Evolutionary conservation across 2,888 invertebrate species (phyloP).

Genomic region (Dione juno): DNA sequence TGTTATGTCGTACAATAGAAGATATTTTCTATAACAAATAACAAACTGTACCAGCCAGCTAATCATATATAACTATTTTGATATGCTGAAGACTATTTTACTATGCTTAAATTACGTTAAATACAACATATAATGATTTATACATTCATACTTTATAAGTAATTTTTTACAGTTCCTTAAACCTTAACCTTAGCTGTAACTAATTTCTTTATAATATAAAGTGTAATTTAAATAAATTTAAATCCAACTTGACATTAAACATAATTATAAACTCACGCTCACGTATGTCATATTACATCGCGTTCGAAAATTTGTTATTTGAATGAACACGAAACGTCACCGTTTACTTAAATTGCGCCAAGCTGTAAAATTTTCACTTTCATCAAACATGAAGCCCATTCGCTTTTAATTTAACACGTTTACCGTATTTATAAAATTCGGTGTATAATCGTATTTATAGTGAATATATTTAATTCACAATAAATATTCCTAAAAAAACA

Average conservation of each 20-base stretch:
- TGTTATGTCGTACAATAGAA: constrained; percentile 58
- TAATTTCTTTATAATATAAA: constrained; percentile 12
- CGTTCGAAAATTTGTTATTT: constrained; percentile 50
- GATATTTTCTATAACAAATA: constrained; percentile 28
- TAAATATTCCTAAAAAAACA: too few relatives aligned
- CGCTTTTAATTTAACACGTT: constrained; percentile 37
- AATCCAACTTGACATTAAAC: background rate
- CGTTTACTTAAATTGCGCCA: constrained; percentile 57
- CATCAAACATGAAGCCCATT: constrained; percentile 54
- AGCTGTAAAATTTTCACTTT: constrained; percentile 68
- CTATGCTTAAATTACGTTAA: background rate
- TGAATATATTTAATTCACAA: background rate
- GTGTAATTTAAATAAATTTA: constrained; percentile 12
- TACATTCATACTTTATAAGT: constrained; percentile 9
- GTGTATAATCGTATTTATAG: background rate
- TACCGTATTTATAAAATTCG: constrained; percentile 1
- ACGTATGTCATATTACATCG: constrained; percentile 38
- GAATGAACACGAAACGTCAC: constrained; percentile 49
- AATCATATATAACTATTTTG: background rate
- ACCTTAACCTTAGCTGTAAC: constrained; percentile 9
- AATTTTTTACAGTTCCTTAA: constrained; percentile 17
- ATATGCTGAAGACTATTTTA: background rate
- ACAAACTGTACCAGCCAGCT: background rate
- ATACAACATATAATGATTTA: constrained; percentile 21
- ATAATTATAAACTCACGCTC: background rate